Percentiles rank a stretch among this genome's conserved stretches.
Evolutionary conservation across 2,797 vertebrate genomes (phyloP).

Genomic region (Australoheros facetus): DNA sequence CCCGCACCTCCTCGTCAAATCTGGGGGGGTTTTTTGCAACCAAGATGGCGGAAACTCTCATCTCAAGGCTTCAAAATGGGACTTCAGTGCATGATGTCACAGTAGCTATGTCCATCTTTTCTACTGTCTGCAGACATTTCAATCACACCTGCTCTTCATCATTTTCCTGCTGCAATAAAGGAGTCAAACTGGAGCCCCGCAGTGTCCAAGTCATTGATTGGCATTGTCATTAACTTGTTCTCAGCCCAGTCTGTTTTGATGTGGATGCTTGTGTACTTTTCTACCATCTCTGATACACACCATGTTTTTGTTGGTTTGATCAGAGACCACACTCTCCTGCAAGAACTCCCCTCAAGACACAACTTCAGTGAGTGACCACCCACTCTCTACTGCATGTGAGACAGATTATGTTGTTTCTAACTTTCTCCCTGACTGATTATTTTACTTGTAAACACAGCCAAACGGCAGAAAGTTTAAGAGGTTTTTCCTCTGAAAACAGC

Average conservation of each 20-base stretch:
- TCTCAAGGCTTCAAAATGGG: accelerated
- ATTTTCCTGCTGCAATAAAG: background rate
- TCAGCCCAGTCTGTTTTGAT: too few species aligned
- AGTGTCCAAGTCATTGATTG: background rate
- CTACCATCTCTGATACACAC: background rate
- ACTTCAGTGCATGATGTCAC: background rate
- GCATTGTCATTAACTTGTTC: background rate
- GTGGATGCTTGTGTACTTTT: background rate
- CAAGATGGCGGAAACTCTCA: accelerated
- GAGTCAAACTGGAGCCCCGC: background rate
- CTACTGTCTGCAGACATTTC: background rate
- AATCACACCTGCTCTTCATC: background rate
- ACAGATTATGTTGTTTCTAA: background rate
- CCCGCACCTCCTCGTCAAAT: background rate
- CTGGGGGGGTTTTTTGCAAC: background rate
- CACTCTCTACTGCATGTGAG: background rate
- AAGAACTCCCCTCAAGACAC: background rate
- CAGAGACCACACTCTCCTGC: background rate
- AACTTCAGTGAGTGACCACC: background rate
- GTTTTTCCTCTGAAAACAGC: background rate
- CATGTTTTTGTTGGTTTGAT: background rate
- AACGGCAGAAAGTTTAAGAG: background rate
- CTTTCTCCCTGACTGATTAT: background rate
- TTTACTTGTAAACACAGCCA: slow-evolving; percentile 1
- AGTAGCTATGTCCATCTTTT: background rate